phyloP scores from a whole-genome alignment of 2,113 vertebrate species.

The Toxostoma redivivum region DNA sequence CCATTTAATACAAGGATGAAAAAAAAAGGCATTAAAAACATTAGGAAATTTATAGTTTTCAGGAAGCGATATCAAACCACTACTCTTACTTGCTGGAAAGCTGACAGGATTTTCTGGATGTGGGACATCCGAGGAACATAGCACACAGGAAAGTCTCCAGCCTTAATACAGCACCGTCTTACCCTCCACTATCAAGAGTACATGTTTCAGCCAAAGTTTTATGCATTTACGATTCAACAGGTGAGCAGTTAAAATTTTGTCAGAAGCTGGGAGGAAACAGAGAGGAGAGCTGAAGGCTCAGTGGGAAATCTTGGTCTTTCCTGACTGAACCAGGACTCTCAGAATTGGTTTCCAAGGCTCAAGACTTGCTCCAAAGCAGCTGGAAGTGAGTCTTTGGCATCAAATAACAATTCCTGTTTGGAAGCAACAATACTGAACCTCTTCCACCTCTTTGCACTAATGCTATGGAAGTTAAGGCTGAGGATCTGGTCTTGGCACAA shows the following conservation, averaged over 20 bases:
- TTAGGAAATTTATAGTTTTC: background rate
- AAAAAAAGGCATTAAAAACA: background rate
- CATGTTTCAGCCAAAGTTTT: background rate
- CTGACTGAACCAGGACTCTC: background rate
- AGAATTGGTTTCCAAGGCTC: background rate
- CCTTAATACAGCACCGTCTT: background rate
- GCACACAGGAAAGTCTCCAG: background rate
- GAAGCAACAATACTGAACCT: background rate
- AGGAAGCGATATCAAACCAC: background rate
- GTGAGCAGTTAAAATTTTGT: background rate
- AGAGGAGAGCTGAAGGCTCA: background rate
- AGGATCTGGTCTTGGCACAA: background rate
- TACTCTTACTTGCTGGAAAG: background rate
- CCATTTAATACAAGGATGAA: background rate
- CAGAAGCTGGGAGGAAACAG: background rate
- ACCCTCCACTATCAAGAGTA: background rate
- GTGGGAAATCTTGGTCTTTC: background rate
- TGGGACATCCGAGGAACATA: background rate
- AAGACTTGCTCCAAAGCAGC: background rate
- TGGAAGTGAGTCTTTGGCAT: background rate
- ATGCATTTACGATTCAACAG: background rate
- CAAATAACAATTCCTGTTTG: background rate
- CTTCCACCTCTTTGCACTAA: background rate
- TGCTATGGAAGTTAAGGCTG: background rate
- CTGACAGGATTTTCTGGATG: background rate